phyloP scores from a whole-genome alignment of 2,888 invertebrate genomes.

The Tetragonisca angustula region DNA sequence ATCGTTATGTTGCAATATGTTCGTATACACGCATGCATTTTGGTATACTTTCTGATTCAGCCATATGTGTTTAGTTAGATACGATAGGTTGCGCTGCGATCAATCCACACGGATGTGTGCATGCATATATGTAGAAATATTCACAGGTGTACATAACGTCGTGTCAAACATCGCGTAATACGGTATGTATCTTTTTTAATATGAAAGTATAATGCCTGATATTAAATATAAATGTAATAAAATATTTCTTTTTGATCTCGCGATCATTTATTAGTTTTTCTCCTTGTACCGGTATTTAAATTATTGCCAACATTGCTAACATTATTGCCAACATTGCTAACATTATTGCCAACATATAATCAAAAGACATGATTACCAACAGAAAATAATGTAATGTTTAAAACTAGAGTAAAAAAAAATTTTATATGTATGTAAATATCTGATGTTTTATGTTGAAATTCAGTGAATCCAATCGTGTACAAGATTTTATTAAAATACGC shows the following conservation, averaged over 20 bases:
- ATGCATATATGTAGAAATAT: not conserved
- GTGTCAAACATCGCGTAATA: not conserved
- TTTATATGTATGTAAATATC: not conserved
- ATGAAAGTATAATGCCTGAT: not conserved
- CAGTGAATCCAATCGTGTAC: not conserved
- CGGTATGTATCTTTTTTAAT: not conserved
- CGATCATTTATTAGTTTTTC: not conserved
- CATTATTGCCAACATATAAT: constrained; percentile 13
- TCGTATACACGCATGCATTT: constrained; percentile 1
- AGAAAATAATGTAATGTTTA: not conserved
- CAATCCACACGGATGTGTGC: constrained; percentile 4
- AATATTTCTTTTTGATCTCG: not conserved
- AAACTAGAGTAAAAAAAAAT: not conserved
- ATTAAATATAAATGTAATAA: not conserved
- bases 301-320: constrained; percentile 17
- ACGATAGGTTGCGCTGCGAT: constrained; percentile 45
- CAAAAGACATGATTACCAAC: not conserved
- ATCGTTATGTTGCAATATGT: not conserved
- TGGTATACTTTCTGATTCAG: not conserved
- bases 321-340: constrained; percentile 13
- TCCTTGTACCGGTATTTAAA: not conserved
- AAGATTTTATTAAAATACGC: constrained; percentile 3
- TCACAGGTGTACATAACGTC: not conserved
- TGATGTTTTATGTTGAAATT: not conserved
- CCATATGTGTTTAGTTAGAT: constrained; percentile 9